phyloP scores from a whole-genome alignment of 2,113 vertebrate species.

The Caretta caretta region DNA sequence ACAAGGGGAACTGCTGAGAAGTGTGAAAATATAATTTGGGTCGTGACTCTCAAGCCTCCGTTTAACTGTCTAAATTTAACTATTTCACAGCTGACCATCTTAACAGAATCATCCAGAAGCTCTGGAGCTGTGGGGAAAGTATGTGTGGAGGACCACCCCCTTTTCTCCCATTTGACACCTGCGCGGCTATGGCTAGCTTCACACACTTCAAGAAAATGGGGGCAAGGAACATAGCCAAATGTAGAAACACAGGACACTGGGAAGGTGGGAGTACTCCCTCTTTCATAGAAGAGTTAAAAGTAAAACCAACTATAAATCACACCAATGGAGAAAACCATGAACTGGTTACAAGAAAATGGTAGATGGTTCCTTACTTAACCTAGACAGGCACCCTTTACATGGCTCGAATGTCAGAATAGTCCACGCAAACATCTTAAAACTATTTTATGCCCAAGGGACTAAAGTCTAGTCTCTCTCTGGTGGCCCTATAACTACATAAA shows the following conservation, averaged over 20 bases:
- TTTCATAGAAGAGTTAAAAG: background rate
- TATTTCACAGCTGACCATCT: background rate
- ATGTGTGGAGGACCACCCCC: rapidly evolving
- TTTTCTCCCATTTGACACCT: background rate
- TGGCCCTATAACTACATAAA: background rate
- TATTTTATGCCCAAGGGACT: background rate
- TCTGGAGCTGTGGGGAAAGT: background rate
- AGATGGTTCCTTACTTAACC: background rate
- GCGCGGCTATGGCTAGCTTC: background rate
- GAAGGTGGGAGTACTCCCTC: background rate
- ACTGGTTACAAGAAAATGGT: background rate
- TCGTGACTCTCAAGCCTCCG: background rate
- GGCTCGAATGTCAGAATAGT: background rate
- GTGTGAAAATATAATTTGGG: background rate
- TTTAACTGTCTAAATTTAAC: background rate
- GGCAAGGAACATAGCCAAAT: background rate
- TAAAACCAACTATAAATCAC: background rate
- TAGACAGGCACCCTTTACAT: background rate
- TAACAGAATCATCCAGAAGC: background rate
- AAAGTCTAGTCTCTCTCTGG: background rate
- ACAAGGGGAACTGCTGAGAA: background rate
- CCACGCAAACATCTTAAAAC: background rate
- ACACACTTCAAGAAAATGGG: background rate
- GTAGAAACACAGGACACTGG: background rate
- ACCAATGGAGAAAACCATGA: background rate